Evolutionary conservation across 30 jellyfish, hydroid and myxozoan species (phyloP), one percentile per base, ranked within the genome.

Genomic region (Pelagia noctiluca): DNA sequence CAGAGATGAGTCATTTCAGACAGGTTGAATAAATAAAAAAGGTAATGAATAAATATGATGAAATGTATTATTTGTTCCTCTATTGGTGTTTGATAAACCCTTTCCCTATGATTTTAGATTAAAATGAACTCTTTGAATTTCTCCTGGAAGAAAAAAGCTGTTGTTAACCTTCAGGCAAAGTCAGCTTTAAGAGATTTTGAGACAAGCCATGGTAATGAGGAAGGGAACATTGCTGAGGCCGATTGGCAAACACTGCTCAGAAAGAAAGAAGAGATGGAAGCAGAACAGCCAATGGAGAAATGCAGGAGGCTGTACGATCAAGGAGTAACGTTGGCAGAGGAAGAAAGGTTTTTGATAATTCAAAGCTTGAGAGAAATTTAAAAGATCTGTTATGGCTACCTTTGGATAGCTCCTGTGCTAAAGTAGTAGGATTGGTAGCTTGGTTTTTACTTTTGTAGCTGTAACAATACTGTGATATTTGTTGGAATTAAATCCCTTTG

Each of bases 301-400:
- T 72, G 47, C n/a, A 35, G 22, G 3, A 73, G 95, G 63, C 88
- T 85, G 18, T 49, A 64, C 31, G 84, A 85, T 30, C 88, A 85
- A 57, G 95, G 95, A 29, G 71, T 70, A 0, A 28, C 54, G 7
- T 77, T 85, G 10, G 95, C 95, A 69, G 88, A 85, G 31, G 94
- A 84, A 42, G 88, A 67, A 42, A 84, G 94, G 94, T 84, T 1
- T 7, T 13, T 5, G 64, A 37, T 24, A 2, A 19, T 31, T 50
- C 57, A 29, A 50, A 18, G 32, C 22, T 31, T 29, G 57, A 0
- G n/a, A 76, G 19, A n/a, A n/a, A n/a, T n/a, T n/a, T n/a, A n/a
- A n/a, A n/a, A n/a, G n/a, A n/a, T n/a, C n/a, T n/a, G n/a, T n/a
- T n/a, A n/a, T n/a, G n/a, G n/a, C n/a, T n/a, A n/a, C n/a, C n/a